Evolutionary conservation across 2,797 vertebrate genomes (phyloP), one percentile per base, ranked within the genome.

Genomic region (Morus bassanus): DNA sequence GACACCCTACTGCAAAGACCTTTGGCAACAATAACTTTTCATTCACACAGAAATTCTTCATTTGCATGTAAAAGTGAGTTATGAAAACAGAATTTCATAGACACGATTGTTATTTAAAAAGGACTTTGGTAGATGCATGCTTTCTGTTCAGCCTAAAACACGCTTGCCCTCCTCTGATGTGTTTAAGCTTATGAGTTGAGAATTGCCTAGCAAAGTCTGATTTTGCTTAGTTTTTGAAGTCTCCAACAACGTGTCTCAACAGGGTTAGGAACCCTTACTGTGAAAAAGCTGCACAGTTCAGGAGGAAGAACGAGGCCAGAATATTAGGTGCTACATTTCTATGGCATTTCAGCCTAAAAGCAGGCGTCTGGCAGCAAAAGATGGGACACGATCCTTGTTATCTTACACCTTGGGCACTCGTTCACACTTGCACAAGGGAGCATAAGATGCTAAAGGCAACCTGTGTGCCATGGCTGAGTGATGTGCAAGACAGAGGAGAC

Each of bases 21-120:
- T 84, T 78, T 72, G 41, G 54, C 61, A 86, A 31, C 43, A 74
- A 18, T 69, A 82, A 54, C 21, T 51, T 81, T 57, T 56, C 10
- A 6, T 92, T 95, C 78, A 41, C 31, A 67, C 15, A 61, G 31
- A 59, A 85, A 59, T 93, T 85, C 72, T 85, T 85, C 45, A 70
- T 85, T 96, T 93, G 37, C 68, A 50, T 89, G 48, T 88, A 70
- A 94, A 93, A 92, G 30, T 24, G 60, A 85, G 33, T 77, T 82
- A 63, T 3, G 31, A 79, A 89, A 95, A 80, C 37, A 63, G 60
- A 70, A 67, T 70, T 83, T 93, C 48, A 27, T 43, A 73, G 31
- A 39, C 27, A 63, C 1, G 1, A 19, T 61, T 79, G 57, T 89
- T 82, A 48, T 78, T 94, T 85, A 33, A 63, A 84, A 65, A 65